Conservation (phyloP, 1,140 invertebrate genomes). For the Papilio polyxenes region DNA sequence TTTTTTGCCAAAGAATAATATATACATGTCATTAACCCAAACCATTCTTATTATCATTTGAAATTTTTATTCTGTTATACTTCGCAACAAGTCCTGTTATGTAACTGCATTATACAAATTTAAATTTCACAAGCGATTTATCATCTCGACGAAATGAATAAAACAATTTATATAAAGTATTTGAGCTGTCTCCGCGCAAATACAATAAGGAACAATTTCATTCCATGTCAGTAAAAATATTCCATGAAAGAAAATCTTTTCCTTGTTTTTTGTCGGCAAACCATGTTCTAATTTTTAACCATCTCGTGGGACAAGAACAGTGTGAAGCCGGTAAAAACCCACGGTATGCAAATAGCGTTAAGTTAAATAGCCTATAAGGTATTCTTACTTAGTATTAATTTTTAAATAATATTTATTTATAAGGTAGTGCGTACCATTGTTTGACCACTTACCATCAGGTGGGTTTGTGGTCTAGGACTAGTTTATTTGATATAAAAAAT, state of each 20-base stretch:
- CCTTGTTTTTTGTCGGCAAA: neutral
- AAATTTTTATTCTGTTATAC: neutral
- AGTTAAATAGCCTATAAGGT: too few relatives aligned
- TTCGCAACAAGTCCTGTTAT: neutral
- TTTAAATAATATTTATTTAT: too few relatives aligned
- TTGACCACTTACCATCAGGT: too few relatives aligned
- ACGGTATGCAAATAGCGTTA: too few relatives aligned
- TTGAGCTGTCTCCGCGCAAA: neutral
- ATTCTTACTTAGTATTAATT: too few relatives aligned
- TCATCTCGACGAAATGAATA: slow-evolving; percentile 14
- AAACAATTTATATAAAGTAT: slow-evolving; percentile 15
- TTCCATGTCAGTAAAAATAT: neutral
- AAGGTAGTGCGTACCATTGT: too few relatives aligned
- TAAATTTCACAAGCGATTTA: slow-evolving; percentile 17
- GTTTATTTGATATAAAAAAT: too few relatives aligned
- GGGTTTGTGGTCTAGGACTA: too few relatives aligned
- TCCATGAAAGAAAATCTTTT: neutral
- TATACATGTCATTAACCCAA: neutral
- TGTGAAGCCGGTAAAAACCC: too few relatives aligned
- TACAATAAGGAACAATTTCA: slow-evolving; percentile 19
- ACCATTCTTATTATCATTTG: neutral
- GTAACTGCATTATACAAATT: neutral
- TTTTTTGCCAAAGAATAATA: neutral
- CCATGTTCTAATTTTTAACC: neutral
- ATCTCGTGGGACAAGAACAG: neutral